Evolutionary conservation across 2,888 invertebrate species (phyloP).

Genomic region (Synergus itoensis): DNA sequence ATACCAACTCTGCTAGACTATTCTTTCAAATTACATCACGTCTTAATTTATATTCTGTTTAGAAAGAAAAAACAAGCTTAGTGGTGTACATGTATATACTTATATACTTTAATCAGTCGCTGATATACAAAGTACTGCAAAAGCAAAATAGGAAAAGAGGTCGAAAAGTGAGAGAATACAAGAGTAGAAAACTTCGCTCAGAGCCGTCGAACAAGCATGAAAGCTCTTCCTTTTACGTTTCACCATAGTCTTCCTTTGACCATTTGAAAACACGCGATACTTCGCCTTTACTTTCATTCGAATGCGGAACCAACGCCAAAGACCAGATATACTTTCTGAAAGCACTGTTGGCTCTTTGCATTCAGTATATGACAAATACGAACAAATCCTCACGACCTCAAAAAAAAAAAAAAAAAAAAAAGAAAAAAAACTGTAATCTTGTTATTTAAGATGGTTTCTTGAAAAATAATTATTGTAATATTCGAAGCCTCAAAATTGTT

Average conservation of each 20-base stretch:
- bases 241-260: slow-evolving; percentile 56
- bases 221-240: slow-evolving; percentile 52
- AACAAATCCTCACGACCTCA: no score
- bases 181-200: slow-evolving; percentile 52
- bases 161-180: slow-evolving; percentile 48
- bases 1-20: not conserved
- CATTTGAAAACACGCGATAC: slow-evolving; percentile 51
- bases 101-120: not conserved
- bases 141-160: slow-evolving; percentile 9
- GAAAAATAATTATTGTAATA: no score
- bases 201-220: slow-evolving; percentile 45
- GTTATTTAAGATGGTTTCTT: not conserved
- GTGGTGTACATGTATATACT: not conserved
- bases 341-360: not conserved
- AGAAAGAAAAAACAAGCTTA: not conserved
- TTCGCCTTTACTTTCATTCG: slow-evolving; percentile 44
- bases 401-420: no score
- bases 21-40: not conserved
- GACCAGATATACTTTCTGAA: not conserved
- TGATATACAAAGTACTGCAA: slow-evolving; percentile 1
- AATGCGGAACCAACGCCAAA: slow-evolving; percentile 43
- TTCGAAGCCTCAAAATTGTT: not conserved
- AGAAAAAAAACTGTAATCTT: not conserved
- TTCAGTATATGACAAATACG: not conserved
- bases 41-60: not conserved